phyloP scores from a whole-genome alignment of 2,888 invertebrate species.

The Cephus sareptanus region DNA sequence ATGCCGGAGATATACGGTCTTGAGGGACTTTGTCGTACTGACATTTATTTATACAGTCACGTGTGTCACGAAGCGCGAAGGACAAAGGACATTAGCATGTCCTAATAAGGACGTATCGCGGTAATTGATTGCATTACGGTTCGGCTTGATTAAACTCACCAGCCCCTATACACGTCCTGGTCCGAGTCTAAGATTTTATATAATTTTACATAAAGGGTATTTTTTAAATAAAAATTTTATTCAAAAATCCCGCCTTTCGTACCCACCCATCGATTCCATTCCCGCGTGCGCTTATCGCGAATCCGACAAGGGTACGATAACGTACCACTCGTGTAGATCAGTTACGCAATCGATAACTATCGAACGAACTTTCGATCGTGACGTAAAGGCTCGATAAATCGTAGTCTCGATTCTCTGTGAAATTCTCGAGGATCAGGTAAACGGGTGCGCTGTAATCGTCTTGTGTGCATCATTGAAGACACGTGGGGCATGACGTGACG shows the following conservation, averaged over 20 bases:
- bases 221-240: not conserved
- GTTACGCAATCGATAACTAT: not conserved
- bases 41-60: not conserved
- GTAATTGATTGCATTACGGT: not conserved
- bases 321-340: not conserved
- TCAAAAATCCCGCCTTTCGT: not conserved
- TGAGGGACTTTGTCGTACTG: not conserved
- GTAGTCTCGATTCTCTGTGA: slow-evolving; percentile 14
- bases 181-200: not conserved
- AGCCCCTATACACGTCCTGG: not conserved
- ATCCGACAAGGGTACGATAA: too few relatives aligned
- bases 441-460: slow-evolving; percentile 32
- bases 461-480: slow-evolving; percentile 33
- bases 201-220: not conserved
- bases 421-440: slow-evolving; percentile 21
- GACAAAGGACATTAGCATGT: not conserved
- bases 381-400: not conserved
- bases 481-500: not conserved
- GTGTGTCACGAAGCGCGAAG: not conserved
- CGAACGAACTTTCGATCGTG: not conserved
- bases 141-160: not conserved
- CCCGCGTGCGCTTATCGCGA: not conserved
- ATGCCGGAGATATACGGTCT: not conserved
- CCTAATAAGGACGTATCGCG: not conserved
- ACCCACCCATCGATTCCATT: not conserved